Evolutionary conservation across 2,888 invertebrate genomes (phyloP).

Genomic region (Odontothrips loti): DNA sequence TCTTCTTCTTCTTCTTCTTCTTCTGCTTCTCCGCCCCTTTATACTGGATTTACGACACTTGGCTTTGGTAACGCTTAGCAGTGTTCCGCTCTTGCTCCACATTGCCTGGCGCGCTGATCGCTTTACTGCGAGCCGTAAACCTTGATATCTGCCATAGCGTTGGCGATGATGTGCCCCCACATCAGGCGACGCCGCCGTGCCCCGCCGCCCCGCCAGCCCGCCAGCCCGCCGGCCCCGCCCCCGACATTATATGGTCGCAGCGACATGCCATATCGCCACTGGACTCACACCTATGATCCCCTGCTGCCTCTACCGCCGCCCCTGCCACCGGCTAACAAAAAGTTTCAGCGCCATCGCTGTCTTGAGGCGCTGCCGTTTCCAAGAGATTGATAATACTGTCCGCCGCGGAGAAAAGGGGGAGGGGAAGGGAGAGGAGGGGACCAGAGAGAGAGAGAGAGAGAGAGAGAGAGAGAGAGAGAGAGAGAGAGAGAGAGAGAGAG

Average conservation of each 20-base stretch:
- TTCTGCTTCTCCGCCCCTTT: background rate
- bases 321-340: background rate
- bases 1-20: background rate
- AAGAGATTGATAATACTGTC: background rate
- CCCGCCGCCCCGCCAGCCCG: background rate
- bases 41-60: background rate
- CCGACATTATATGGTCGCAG: no score
- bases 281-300: background rate
- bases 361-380: background rate
- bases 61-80: background rate
- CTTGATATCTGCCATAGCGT: conserved; percentile 18
- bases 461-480: no score
- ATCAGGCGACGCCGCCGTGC: conserved; percentile 1
- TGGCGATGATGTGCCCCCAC: conserved; percentile 18
- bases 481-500: no score
- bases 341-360: background rate
- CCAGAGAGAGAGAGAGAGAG: no score
- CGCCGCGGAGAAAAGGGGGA: background rate
- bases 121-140: conserved; percentile 13
- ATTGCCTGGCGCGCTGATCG: background rate
- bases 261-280: no score
- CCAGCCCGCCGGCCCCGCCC: background rate
- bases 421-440: no score
- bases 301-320: background rate
- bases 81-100: conserved; percentile 8